Percentiles rank a stretch among this genome's conserved stretches.
Evolutionary conservation across 2,888 invertebrate species (phyloP).

Genomic region (Strigamia transsilvanica): DNA sequence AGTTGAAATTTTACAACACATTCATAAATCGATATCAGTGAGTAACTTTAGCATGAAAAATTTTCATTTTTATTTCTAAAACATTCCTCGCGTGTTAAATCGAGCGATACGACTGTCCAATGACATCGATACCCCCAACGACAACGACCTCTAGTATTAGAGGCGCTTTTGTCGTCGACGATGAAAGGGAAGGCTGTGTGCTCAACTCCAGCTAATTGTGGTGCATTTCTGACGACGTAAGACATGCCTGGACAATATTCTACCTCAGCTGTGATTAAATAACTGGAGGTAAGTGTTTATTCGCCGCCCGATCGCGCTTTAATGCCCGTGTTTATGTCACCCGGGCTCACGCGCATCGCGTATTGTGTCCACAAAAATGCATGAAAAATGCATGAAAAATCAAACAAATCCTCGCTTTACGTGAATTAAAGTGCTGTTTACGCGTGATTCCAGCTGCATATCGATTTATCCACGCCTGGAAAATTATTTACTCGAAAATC

Average conservation of each 20-base stretch:
- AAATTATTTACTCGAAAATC: no score
- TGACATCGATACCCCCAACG: conserved; percentile 33
- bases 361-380: not conserved
- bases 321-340: not conserved
- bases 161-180: conserved; percentile 35
- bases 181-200: conserved; percentile 29
- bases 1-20: no score
- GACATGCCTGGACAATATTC: conserved; percentile 18
- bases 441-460: no score
- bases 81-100: not conserved
- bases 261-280: not conserved
- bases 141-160: conserved; percentile 39
- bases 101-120: not conserved
- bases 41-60: not conserved
- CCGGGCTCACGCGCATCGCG: not conserved
- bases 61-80: not conserved
- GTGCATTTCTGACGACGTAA: conserved; percentile 15
- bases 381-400: no score
- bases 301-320: not conserved
- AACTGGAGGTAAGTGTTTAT: conserved; percentile 10
- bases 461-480: no score
- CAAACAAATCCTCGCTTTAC: not conserved
- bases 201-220: conserved; percentile 24
- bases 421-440: not conserved
- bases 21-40: no score